Evolutionary conservation across 2,888 invertebrate species (phyloP).

Genomic region (Melangyna quadrimaculata): DNA sequence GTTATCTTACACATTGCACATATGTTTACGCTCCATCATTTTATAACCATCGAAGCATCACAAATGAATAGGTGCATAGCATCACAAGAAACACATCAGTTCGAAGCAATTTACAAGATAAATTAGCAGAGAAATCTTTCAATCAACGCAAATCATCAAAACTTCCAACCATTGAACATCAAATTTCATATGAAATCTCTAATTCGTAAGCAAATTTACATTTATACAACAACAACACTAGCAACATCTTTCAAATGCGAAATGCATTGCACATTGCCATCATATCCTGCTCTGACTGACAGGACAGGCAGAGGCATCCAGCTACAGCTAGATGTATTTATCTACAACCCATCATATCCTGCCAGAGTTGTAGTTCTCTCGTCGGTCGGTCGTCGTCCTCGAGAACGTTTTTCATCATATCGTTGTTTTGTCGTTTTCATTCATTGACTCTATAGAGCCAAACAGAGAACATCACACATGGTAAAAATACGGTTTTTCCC

Average conservation of each 20-base stretch:
- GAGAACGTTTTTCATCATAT: not conserved
- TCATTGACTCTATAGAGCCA: constrained; percentile 6
- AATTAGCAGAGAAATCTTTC: constrained; percentile 65
- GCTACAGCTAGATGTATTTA: not conserved
- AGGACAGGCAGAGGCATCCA: too few species aligned
- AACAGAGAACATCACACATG: constrained; percentile 9
- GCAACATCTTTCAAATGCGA: constrained; percentile 41
- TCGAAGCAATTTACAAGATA: constrained; percentile 58
- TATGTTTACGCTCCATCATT: not conserved
- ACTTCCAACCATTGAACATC: constrained; percentile 48
- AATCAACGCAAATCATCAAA: constrained; percentile 65
- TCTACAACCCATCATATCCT: not conserved
- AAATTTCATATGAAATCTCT: constrained; percentile 52
- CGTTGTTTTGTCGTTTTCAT: constrained; percentile 19
- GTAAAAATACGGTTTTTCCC: constrained; percentile 18
- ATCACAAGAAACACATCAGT: constrained; percentile 31
- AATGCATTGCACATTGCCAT: constrained; percentile 43
- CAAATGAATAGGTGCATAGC: constrained; percentile 12
- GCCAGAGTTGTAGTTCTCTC: not conserved
- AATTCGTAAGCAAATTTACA: constrained; percentile 55
- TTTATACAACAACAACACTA: too few species aligned
- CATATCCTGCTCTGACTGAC: constrained; percentile 2
- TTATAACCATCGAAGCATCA: not conserved
- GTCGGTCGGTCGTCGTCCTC: not conserved
- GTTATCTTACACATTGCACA: not conserved